phyloP scores from a whole-genome alignment of 2,888 invertebrate species.

The Monopis laevigella region DNA sequence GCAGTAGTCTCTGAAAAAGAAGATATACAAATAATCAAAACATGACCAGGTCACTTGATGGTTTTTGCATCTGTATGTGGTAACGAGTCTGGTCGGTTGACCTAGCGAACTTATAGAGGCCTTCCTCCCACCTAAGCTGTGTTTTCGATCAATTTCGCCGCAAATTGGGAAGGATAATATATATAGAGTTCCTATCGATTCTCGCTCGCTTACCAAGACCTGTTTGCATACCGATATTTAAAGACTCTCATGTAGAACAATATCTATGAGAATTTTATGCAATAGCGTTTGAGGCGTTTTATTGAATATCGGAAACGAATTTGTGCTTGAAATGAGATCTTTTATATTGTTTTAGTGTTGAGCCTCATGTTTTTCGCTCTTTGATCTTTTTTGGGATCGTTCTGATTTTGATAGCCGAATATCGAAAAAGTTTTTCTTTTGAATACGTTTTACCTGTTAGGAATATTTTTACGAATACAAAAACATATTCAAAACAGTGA shows the following conservation, averaged over 20 bases:
- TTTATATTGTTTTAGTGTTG: constrained; percentile 39
- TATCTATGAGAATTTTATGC: constrained; percentile 37
- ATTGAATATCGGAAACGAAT: constrained; percentile 58
- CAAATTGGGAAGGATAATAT: constrained; percentile 29
- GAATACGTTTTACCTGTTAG: too few relatives aligned
- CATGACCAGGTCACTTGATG: too few relatives aligned
- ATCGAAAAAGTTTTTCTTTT: too few relatives aligned
- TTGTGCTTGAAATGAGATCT: constrained; percentile 49
- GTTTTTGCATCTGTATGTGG: too few relatives aligned
- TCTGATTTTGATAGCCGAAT: background rate
- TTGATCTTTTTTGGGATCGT: constrained; percentile 30
- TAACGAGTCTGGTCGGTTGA: too few relatives aligned
- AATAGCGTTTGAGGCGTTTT: constrained; percentile 49
- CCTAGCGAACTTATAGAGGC: too few relatives aligned
- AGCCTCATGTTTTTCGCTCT: constrained; percentile 36
- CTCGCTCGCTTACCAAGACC: constrained; percentile 27
- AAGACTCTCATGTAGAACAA: constrained; percentile 25
- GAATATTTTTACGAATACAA: too few relatives aligned
- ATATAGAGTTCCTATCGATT: constrained; percentile 28
- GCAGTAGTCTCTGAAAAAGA: too few relatives aligned
- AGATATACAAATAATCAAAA: too few relatives aligned
- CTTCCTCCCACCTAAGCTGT: too few relatives aligned
- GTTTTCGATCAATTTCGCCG: too few relatives aligned
- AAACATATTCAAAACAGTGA: too few relatives aligned
- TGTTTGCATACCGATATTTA: constrained; percentile 43